These are phyloP conservation scores for Pluvialis apricaria DNA, from an alignment of 2,113 vertebrate genomes.

Conservation along the genomic window DNA sequence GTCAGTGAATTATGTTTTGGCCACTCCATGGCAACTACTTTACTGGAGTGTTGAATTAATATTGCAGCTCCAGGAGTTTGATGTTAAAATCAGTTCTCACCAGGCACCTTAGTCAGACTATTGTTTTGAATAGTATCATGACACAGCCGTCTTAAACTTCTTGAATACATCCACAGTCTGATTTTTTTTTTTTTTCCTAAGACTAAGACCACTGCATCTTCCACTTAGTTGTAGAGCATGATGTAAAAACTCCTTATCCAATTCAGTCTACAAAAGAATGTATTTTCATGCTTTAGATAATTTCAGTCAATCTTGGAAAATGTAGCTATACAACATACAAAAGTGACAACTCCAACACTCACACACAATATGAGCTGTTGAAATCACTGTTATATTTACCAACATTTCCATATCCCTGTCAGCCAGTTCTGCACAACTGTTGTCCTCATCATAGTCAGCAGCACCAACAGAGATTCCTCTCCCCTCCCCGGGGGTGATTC, in stretches of 20 bases:
- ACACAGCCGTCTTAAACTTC: not conserved
- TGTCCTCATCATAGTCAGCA: conserved; percentile 70
- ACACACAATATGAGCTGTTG: conserved; percentile 72
- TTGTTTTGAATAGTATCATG: not conserved
- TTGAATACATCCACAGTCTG: not conserved
- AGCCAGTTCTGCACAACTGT: conserved; percentile 70
- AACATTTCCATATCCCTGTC: conserved; percentile 72
- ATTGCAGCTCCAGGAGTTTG: not conserved
- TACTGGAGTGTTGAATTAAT: conserved; percentile 20
- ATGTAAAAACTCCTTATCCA: conserved; percentile 31
- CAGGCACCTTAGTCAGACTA: not conserved
- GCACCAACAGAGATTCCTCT: conserved; percentile 61
- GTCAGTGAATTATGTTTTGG: conserved; percentile 28
- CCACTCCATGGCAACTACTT: not conserved
- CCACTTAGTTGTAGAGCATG: not conserved
- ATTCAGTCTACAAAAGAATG: conserved; percentile 63
- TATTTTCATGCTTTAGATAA: conserved; percentile 71
- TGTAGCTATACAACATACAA: conserved; percentile 69
- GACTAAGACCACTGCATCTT: not conserved
- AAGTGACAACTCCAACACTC: conserved; percentile 69
- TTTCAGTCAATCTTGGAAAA: conserved; percentile 73
- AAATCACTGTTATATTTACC: conserved; percentile 74
- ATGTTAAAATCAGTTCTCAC: not conserved
- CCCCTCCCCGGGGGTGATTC: conserved; percentile 23
- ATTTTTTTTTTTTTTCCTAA: not conserved